Evolutionary conservation across 2,113 vertebrate genomes (phyloP).

Genomic region (Lipotes vexillifer): DNA sequence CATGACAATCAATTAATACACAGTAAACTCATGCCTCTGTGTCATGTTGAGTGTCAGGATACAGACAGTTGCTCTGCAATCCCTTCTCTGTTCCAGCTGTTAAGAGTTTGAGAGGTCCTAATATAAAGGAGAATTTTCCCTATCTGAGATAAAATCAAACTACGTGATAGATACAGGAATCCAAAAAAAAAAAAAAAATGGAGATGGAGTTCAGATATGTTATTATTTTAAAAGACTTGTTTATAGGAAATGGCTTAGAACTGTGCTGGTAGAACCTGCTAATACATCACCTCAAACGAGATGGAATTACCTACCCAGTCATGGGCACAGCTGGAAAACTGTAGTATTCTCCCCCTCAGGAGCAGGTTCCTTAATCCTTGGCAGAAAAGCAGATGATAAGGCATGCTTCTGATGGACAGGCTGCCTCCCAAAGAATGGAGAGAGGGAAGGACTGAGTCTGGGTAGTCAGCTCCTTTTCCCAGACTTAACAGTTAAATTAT

Average conservation of each 20-base stretch:
- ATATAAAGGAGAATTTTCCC: neutral
- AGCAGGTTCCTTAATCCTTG: neutral
- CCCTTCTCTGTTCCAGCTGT: neutral
- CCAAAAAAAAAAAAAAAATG: neutral
- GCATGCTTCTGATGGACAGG: neutral
- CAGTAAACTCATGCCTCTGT: neutral
- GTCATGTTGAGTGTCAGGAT: neutral
- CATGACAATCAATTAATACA: neutral
- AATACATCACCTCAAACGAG: neutral
- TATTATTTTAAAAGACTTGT: neutral
- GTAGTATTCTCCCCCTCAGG: neutral
- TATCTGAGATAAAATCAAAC: neutral
- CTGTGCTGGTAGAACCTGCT: neutral
- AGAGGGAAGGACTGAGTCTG: neutral
- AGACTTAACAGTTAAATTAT: neutral
- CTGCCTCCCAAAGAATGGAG: neutral
- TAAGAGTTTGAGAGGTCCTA: neutral
- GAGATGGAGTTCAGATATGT: neutral
- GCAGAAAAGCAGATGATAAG: neutral
- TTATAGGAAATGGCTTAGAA: neutral
- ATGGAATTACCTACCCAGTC: neutral
- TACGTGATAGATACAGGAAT: neutral
- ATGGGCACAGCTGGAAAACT: neutral
- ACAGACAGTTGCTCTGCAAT: neutral
- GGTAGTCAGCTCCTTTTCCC: neutral